A percentile compares a stretch with the other conserved stretches of the same genome.
These are phyloP conservation scores for Arremon aurantiirostris DNA, from an alignment of 2,797 vertebrate genomes.

Conservation along the genomic window DNA sequence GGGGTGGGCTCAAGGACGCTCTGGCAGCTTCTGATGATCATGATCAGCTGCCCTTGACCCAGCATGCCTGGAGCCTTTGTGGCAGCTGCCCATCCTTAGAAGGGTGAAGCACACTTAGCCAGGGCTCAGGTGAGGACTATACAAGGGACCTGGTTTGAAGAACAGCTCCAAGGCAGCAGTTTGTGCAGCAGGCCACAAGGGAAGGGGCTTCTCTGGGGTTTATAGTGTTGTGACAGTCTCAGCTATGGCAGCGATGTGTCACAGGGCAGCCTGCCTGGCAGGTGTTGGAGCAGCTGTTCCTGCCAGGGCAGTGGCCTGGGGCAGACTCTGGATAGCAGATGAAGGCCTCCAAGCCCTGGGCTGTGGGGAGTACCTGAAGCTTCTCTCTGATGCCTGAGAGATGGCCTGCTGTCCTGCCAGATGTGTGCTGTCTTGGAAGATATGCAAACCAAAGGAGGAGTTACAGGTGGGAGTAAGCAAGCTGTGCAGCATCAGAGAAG, in stretches of 20 bases:
- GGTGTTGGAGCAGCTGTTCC: background rate
- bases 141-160: background rate
- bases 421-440: background rate
- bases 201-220: accelerated
- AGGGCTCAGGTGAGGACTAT: background rate
- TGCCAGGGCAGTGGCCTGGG: background rate
- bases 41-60: background rate
- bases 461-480: background rate
- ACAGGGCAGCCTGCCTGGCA: background rate
- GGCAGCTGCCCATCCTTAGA: background rate
- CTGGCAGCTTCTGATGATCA: background rate
- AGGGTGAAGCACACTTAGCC: background rate
- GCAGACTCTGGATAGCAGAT: background rate
- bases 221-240: background rate
- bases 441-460: background rate
- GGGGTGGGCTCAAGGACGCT: background rate
- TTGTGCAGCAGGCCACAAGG: background rate
- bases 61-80: background rate
- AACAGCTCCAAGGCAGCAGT: accelerated
- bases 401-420: background rate
- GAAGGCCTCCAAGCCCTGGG: background rate
- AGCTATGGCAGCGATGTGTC: accelerated
- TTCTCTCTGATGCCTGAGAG: background rate
- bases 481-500: background rate
- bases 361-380: background rate